Conservation (phyloP, 2,888 invertebrate genomes). For the Scaptomyza flava region DNA sequence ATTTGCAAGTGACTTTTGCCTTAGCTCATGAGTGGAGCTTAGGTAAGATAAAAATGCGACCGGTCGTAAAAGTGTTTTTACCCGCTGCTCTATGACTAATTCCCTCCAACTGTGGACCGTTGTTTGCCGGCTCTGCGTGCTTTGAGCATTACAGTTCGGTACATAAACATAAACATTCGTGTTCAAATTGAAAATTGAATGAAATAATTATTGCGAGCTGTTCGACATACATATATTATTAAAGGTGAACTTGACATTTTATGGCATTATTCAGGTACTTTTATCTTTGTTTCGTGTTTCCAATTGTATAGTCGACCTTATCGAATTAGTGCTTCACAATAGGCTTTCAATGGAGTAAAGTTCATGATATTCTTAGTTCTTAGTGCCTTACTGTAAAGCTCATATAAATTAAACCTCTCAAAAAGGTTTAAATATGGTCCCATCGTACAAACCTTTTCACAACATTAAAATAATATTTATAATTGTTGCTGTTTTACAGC, state of each 20-base stretch:
- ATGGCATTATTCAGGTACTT: slow-evolving; percentile 39
- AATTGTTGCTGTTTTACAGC: slow-evolving; percentile 16
- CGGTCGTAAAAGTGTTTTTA: slow-evolving; percentile 41
- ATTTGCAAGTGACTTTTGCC: slow-evolving; percentile 58
- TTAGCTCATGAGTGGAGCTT: slow-evolving; percentile 37
- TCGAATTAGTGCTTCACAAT: slow-evolving; percentile 28
- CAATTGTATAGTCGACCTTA: slow-evolving; percentile 33
- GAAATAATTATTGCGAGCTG: slow-evolving; percentile 70
- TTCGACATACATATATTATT: slow-evolving; percentile 46
- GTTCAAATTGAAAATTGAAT: slow-evolving; percentile 71
- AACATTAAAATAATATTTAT: slow-evolving; percentile 18
- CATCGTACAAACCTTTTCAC: slow-evolving; percentile 44
- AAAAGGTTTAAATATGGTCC: not conserved
- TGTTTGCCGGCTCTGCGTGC: slow-evolving; percentile 33
- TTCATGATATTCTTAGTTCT: not conserved
- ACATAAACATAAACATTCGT: slow-evolving; percentile 58
- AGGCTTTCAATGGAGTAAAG: not conserved
- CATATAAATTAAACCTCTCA: too few species aligned
- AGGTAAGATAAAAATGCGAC: slow-evolving; percentile 47
- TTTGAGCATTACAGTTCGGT: slow-evolving; percentile 38
- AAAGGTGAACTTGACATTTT: slow-evolving; percentile 74
- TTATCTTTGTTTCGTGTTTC: slow-evolving; percentile 21
- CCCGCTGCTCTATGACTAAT: slow-evolving; percentile 65
- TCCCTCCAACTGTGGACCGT: slow-evolving; percentile 42
- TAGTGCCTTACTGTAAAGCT: not conserved